phyloP scores from a whole-genome alignment of 2,888 invertebrate species.

The Epistrophella euchroma region DNA sequence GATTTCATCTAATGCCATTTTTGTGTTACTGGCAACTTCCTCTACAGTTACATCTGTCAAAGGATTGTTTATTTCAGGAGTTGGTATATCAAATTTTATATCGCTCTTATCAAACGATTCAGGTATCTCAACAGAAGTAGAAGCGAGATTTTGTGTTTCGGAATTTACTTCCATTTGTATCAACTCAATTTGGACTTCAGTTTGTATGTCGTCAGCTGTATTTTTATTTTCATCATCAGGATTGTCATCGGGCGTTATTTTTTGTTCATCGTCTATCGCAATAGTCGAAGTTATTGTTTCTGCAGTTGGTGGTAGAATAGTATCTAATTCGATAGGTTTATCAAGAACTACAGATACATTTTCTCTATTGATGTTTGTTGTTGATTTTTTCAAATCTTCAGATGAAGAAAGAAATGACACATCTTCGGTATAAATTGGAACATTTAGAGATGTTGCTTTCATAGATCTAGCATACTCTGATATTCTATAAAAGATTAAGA shows the following conservation, averaged over 20 bases:
- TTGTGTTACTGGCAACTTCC: slow-evolving; percentile 49
- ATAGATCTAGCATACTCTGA: slow-evolving; percentile 68
- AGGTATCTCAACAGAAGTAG: slow-evolving; percentile 66
- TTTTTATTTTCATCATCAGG: slow-evolving; percentile 69
- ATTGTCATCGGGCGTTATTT: slow-evolving; percentile 69
- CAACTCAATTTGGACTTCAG: slow-evolving; percentile 81
- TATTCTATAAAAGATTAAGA: slow-evolving; percentile 35
- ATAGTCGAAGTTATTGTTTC: slow-evolving; percentile 46
- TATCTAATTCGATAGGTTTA: slow-evolving; percentile 46
- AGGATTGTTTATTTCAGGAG: slow-evolving; percentile 36
- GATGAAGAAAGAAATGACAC: slow-evolving; percentile 54
- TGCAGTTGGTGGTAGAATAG: slow-evolving; percentile 28
- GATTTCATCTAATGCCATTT: slow-evolving; percentile 65
- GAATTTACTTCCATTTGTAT: slow-evolving; percentile 76
- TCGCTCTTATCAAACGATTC: slow-evolving; percentile 50
- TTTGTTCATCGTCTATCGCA: slow-evolving; percentile 39
- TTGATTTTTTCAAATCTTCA: slow-evolving; percentile 50
- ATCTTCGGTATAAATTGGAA: slow-evolving; percentile 69
- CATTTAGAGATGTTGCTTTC: slow-evolving; percentile 67
- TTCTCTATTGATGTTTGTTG: slow-evolving; percentile 52
- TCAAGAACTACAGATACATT: slow-evolving; percentile 38
- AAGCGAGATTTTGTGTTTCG: slow-evolving; percentile 59
- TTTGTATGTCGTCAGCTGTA: slow-evolving; percentile 76
- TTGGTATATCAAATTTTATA: slow-evolving; percentile 45
- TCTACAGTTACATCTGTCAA: slow-evolving; percentile 15